Evolutionary conservation across 2,797 vertebrate species (phyloP), one percentile per base, ranked within the genome.

Genomic region (Dryobates pubescens): DNA sequence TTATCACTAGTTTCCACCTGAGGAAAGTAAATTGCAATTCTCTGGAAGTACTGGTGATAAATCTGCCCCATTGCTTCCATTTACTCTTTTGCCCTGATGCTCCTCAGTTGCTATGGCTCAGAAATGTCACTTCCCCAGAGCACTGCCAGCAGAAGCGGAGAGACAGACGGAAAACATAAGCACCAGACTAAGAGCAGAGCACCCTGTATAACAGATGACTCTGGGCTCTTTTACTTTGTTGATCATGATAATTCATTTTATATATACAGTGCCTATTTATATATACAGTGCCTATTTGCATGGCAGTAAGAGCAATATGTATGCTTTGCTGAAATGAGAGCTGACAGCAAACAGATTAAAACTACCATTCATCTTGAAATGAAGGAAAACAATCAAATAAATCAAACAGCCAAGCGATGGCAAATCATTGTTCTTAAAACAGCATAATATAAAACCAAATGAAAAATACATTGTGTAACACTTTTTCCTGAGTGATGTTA

Each of bases 401-500:
- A 96, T 96, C 94, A 93, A 17, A 17, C 65, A 83, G 64, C 87
- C 68, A 36, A 72, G 82, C 86, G 69, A 95, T 77, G 59, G 82
- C 73, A 96, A 96, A 93, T 91, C 88, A 71, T 90, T 91, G 82
- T 96, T 94, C 95, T 95, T 94, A 93, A 96, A 95, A 84, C 79
- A 86, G 34, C 70, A 84, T 89, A 71, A 88, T 89, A 96, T 84
- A 51, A 95, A 95, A 94, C 76, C 90, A 93, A 95, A 96, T 94
- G 82, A 86, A 90, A 95, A 95, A 86, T 81, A 65, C 62, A 69
- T 27, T 8, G 19, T 91, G 80, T 80, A 84, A 91, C 1, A 13
- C 54, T 93, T 92, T 76, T 93, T 76, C 65, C 49, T 75, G 54
- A 83, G 32, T 68, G 81, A 90, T 38, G 67, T 41, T 74, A 79